Evolutionary conservation across 2,888 invertebrate species (phyloP).

Genomic region (Dynastes maya): DNA sequence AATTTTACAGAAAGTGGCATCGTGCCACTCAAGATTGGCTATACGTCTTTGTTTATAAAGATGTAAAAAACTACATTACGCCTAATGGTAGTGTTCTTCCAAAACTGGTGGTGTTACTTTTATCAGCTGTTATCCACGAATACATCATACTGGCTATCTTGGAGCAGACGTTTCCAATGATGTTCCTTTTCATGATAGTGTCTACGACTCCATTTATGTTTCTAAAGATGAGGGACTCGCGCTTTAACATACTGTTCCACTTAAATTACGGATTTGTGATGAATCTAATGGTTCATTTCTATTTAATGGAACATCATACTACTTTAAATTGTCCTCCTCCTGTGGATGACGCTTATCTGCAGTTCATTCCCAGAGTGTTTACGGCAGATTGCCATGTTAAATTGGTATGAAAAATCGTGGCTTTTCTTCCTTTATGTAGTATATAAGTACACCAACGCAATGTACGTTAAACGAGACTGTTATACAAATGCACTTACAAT

Average conservation of each 20-base stretch:
- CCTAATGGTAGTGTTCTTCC: slow-evolving; percentile 72
- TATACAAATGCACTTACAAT: no score
- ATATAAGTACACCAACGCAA: no score
- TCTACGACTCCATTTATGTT: slow-evolving; percentile 76
- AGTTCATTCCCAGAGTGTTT: neutral
- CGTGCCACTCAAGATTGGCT: slow-evolving; percentile 96
- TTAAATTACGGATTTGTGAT: neutral
- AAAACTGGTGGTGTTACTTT: slow-evolving; percentile 79
- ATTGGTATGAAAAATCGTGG: no score
- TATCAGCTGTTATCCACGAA: slow-evolving; percentile 93
- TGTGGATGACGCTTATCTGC: neutral
- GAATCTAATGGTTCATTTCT: slow-evolving; percentile 8
- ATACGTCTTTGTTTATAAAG: slow-evolving; percentile 90
- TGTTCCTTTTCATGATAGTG: slow-evolving; percentile 82
- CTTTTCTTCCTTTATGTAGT: no score
- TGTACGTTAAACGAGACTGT: no score
- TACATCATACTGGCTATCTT: slow-evolving; percentile 85
- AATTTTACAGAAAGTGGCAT: slow-evolving; percentile 95
- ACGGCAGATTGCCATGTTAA: neutral
- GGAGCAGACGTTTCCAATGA: slow-evolving; percentile 91
- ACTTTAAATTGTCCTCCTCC: neutral
- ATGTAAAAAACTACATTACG: slow-evolving; percentile 71
- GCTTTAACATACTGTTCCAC: slow-evolving; percentile 84
- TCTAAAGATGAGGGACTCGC: slow-evolving; percentile 70
- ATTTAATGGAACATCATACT: slow-evolving; percentile 11